A percentile compares a stretch with the other conserved stretches of the same genome.
These are phyloP conservation scores for Fistularia commersonii DNA, from an alignment of 2,797 vertebrate species.

Conservation along the genomic window DNA sequence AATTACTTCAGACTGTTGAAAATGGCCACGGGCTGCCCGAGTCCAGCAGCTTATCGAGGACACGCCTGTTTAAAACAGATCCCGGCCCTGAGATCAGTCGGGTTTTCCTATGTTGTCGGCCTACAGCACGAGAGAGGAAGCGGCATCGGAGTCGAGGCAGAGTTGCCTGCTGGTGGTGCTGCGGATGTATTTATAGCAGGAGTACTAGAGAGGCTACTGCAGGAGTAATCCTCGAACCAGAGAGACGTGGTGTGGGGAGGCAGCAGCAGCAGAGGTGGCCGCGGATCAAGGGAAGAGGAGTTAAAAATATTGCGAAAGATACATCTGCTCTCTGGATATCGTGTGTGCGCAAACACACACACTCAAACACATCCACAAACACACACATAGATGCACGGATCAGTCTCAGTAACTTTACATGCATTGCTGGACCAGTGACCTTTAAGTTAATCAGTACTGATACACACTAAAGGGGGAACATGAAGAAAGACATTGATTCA, in stretches of 20 bases:
- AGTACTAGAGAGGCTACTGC: conserved; percentile 36
- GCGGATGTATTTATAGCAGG: conserved; percentile 52
- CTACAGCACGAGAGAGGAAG: conserved; percentile 32
- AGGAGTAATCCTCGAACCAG: conserved; percentile 40
- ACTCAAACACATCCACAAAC: conserved; percentile 13
- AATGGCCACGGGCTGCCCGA: conserved; percentile 39
- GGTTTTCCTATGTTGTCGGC: conserved; percentile 35
- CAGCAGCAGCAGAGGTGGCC: conserved; percentile 19
- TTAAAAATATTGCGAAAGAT: conserved; percentile 33
- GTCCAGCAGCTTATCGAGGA: conserved; percentile 43
- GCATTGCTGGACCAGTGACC: conserved; percentile 66
- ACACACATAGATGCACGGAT: conserved; percentile 28
- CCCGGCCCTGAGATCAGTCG: conserved; percentile 44
- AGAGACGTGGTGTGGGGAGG: conserved; percentile 19
- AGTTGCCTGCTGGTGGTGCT: conserved; percentile 23
- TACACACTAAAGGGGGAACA: conserved; percentile 55
- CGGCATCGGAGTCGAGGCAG: conserved; percentile 26
- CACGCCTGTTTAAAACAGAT: conserved; percentile 53
- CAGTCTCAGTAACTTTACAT: conserved; percentile 33
- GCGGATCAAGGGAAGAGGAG: conserved; percentile 33
- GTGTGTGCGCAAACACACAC: conserved; percentile 2
- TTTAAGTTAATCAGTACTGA: conserved; percentile 61
- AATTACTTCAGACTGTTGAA: conserved; percentile 63
- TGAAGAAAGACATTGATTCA: conserved; percentile 25
- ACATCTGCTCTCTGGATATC: conserved; percentile 26